Conservation (phyloP, 1,140 invertebrate genomes). For the Drosophila bipectinata region DNA sequence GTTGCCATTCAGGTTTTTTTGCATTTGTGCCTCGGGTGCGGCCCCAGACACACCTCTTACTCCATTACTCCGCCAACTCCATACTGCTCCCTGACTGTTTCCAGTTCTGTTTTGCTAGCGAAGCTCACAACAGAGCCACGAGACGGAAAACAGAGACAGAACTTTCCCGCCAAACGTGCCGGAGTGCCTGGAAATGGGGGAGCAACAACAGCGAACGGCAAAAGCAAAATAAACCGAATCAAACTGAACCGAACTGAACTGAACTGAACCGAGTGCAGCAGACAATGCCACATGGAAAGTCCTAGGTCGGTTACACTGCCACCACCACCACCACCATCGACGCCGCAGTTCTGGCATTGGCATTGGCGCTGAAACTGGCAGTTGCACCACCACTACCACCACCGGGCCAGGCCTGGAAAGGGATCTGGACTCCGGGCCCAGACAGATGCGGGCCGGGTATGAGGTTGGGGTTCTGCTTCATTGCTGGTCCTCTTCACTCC, state of each 20-base stretch:
- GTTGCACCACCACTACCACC: conserved; percentile 4
- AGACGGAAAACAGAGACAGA: conserved; percentile 7
- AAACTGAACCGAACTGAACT: conserved; percentile 19
- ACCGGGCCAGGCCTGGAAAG: conserved; percentile 21
- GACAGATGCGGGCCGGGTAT: conserved; percentile 43
- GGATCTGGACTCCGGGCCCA: conserved; percentile 16
- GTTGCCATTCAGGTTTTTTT: conserved; percentile 63
- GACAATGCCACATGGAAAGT: conserved; percentile 81
- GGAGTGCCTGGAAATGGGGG: conserved; percentile 55
- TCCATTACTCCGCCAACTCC: background rate
- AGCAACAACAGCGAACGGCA: conserved; percentile 35
- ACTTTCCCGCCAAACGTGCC: conserved; percentile 73
- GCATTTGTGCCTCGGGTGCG: conserved; percentile 58
- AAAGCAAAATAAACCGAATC: conserved; percentile 21
- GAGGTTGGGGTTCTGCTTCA: conserved; percentile 12
- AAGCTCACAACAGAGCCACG: conserved; percentile 28
- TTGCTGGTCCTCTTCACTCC: conserved; percentile 23
- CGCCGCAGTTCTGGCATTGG: conserved; percentile 24
- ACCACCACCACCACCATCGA: conserved; percentile 18
- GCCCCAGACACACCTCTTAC: conserved; percentile 15
- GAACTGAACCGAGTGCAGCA: conserved; percentile 43
- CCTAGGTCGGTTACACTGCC: conserved; percentile 81
- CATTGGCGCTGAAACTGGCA: background rate
- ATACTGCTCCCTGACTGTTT: conserved; percentile 11
- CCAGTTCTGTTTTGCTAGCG: conserved; percentile 70